Conservation (phyloP, 2,888 invertebrate species). For the Conchocele bisecta region DNA sequence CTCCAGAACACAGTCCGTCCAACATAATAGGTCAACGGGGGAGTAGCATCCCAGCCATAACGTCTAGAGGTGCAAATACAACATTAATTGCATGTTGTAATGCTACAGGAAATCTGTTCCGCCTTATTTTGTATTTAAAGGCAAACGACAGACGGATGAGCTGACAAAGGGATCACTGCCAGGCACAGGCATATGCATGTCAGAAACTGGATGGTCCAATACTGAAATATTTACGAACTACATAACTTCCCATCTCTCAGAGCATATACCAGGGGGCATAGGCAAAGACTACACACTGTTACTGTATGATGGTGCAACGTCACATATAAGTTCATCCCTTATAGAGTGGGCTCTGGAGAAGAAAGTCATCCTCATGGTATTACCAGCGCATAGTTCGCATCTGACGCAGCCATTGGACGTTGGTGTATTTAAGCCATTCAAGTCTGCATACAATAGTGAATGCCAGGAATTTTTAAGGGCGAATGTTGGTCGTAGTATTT, state of each 20-base stretch:
- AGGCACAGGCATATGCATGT: too few species aligned
- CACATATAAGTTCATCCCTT: background rate
- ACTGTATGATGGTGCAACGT: background rate
- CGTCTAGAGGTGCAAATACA: too few species aligned
- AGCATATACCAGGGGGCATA: background rate
- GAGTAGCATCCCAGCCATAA: too few species aligned
- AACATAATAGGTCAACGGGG: too few species aligned
- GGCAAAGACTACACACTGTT: background rate
- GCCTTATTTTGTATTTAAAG: too few species aligned
- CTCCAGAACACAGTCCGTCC: too few species aligned
- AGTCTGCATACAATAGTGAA: background rate
- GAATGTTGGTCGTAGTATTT: slow-evolving; percentile 1
- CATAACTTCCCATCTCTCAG: background rate
- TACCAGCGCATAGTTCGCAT: background rate
- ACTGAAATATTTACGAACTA: too few species aligned
- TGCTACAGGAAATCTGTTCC: too few species aligned
- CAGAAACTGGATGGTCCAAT: too few species aligned
- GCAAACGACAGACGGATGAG: too few species aligned
- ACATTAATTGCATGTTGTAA: too few species aligned
- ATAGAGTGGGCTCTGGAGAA: background rate
- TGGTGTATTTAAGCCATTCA: background rate
- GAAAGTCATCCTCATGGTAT: background rate
- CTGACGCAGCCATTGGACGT: slow-evolving; percentile 6
- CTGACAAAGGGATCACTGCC: too few species aligned
- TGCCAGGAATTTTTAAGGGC: background rate